These are phyloP conservation scores for Entomobrya proxima DNA, from an alignment of 2,888 invertebrate genomes.

Conservation along the genomic window DNA sequence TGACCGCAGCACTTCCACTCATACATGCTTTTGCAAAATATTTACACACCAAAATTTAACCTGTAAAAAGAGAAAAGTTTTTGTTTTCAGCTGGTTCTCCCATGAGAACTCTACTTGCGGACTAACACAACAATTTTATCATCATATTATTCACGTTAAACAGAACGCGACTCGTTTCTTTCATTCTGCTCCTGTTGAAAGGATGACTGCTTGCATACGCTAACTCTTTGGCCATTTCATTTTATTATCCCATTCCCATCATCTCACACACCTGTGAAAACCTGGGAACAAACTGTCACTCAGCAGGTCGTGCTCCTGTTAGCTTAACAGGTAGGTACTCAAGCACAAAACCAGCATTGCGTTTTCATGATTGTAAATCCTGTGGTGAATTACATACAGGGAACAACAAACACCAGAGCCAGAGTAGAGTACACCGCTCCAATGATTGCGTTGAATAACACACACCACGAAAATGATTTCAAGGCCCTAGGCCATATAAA, in stretches of 20 bases:
- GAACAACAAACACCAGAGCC: conserved; percentile 1
- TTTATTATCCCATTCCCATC: neutral
- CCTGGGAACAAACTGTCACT: conserved; percentile 58
- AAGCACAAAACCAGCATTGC: neutral
- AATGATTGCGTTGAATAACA: conserved; percentile 50
- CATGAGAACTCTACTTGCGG: neutral
- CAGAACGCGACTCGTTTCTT: neutral
- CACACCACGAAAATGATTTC: conserved; percentile 40
- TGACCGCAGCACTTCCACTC: too few species aligned
- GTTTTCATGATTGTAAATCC: too few species aligned
- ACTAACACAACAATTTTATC: neutral
- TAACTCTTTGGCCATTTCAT: neutral
- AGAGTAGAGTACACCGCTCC: too few species aligned
- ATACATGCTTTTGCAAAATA: too few species aligned
- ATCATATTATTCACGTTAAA: too few species aligned
- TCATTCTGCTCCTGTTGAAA: neutral
- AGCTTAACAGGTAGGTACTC: neutral
- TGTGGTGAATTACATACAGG: too few species aligned
- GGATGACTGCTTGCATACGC: neutral
- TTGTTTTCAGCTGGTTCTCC: neutral
- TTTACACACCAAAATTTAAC: neutral
- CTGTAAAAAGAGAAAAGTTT: neutral
- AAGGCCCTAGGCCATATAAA: conserved; percentile 62
- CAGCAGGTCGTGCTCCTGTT: conserved; percentile 26
- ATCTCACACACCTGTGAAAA: conserved; percentile 47